Evolutionary conservation across 1,140 invertebrate species (phyloP).

Genomic region (Orussus abietinus): DNA sequence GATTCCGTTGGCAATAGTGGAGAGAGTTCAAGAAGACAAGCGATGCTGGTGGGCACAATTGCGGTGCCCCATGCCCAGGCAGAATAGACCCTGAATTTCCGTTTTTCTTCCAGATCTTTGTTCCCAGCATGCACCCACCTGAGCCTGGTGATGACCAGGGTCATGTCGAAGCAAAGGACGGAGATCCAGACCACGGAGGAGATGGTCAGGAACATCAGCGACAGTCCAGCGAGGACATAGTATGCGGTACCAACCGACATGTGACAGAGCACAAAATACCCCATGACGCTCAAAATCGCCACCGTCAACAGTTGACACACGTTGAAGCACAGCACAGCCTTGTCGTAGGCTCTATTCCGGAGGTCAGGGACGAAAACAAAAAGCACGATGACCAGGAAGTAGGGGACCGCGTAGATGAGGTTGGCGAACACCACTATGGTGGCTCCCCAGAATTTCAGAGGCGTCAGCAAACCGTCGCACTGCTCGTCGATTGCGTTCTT

Average conservation of each 20-base stretch:
- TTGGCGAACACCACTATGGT: slow-evolving; percentile 32
- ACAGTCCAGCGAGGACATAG: slow-evolving; percentile 24
- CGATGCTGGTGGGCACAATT: slow-evolving; percentile 22
- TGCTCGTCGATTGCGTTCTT: background rate
- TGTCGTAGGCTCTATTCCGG: slow-evolving; percentile 29
- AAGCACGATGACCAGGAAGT: slow-evolving; percentile 26
- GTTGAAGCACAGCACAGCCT: slow-evolving; percentile 28
- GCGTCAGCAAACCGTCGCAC: slow-evolving; percentile 30
- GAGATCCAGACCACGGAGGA: slow-evolving; percentile 31
- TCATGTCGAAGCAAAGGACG: slow-evolving; percentile 38
- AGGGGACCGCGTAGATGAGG: slow-evolving; percentile 32
- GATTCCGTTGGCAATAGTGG: slow-evolving; percentile 29
- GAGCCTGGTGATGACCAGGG: slow-evolving; percentile 35
- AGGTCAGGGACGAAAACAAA: slow-evolving; percentile 25
- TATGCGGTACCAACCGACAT: slow-evolving; percentile 5
- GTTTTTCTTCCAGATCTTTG: slow-evolving; percentile 20
- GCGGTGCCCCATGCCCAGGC: slow-evolving; percentile 21
- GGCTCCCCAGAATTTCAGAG: slow-evolving; percentile 34
- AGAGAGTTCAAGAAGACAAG: slow-evolving; percentile 25
- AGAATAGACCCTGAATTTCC: slow-evolving; percentile 32
- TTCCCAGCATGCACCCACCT: slow-evolving; percentile 23
- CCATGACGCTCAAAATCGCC: slow-evolving; percentile 21
- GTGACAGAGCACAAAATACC: slow-evolving; percentile 28
- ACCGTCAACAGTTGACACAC: slow-evolving; percentile 24
- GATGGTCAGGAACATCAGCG: slow-evolving; percentile 30